phyloP scores from a whole-genome alignment of 2,113 vertebrate species.

The Cricetomys ansorgei region DNA sequence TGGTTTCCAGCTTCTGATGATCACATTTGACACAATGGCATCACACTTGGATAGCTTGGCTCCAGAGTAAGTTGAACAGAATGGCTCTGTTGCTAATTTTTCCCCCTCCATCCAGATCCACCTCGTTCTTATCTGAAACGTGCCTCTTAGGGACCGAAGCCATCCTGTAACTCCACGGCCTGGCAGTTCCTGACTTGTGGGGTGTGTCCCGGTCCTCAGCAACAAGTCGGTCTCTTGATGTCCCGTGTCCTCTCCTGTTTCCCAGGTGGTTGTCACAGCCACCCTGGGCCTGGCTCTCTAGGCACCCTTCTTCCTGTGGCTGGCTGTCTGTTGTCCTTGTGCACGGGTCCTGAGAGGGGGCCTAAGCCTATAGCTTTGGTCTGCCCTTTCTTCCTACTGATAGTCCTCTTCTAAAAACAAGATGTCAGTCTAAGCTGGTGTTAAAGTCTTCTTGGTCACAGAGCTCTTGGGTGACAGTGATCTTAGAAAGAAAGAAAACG shows the following conservation, averaged over 20 bases:
- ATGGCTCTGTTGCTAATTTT: not conserved
- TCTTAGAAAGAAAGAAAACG: not conserved
- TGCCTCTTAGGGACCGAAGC: not conserved
- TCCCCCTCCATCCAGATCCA: not conserved
- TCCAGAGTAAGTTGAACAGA: not conserved
- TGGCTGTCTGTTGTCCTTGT: accelerated
- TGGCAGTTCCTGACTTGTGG: not conserved
- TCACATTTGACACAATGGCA: not conserved
- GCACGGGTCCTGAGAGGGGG: not conserved
- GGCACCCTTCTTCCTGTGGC: not conserved
- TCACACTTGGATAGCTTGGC: not conserved
- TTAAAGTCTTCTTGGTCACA: not conserved
- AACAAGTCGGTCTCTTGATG: not conserved
- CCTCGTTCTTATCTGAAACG: not conserved
- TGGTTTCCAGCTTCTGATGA: not conserved
- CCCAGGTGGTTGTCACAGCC: not conserved
- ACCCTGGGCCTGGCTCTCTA: not conserved
- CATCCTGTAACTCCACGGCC: not conserved
- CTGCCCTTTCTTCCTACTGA: not conserved
- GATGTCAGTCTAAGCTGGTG: not conserved
- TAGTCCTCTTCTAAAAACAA: not conserved
- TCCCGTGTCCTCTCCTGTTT: not conserved
- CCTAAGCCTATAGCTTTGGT: not conserved
- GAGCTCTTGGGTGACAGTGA: not conserved
- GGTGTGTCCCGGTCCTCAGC: accelerated